These are phyloP conservation scores for Eremobia ochroleuca DNA, from an alignment of 2,888 invertebrate species.

Conservation along the genomic window DNA sequence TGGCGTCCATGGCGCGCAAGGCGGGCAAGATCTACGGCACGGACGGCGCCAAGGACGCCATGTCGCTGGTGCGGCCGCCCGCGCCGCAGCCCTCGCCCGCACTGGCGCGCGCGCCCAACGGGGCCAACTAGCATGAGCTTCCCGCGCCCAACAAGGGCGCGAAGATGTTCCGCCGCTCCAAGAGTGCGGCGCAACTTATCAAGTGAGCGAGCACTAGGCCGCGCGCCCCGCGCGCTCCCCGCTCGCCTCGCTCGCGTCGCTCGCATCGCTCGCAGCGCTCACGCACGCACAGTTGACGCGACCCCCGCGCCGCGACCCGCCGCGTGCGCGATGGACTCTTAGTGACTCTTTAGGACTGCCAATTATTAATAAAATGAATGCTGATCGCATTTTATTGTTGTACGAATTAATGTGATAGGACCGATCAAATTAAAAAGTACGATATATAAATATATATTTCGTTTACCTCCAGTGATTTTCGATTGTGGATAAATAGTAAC, in stretches of 20 bases:
- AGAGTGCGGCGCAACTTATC: conserved; percentile 90
- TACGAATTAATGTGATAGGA: conserved; percentile 87
- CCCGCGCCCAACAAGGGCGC: conserved; percentile 88
- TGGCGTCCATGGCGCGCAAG: conserved; percentile 99
- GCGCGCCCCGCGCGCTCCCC: conserved; percentile 6
- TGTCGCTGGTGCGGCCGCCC: conserved; percentile 88
- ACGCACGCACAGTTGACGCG: conserved; percentile 43
- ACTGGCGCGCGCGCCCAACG: conserved; percentile 86
- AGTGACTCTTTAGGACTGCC: conserved; percentile 86
- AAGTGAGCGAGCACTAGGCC: conserved; percentile 78
- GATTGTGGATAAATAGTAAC: conserved; percentile 79
- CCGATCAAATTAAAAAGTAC: conserved; percentile 79
- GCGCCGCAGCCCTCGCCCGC: conserved; percentile 85
- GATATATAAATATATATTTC: conserved; percentile 80
- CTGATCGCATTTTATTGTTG: conserved; percentile 84
- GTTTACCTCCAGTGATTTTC: conserved; percentile 79
- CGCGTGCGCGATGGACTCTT: conserved; percentile 52
- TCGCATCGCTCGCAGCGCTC: conserved; percentile 28
- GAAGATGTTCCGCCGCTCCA: conserved; percentile 91
- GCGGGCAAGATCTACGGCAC: conserved; percentile 99
- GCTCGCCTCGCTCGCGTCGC: conserved; percentile 18
- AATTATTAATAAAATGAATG: conserved; percentile 84
- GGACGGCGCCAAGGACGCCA: conserved; percentile 87
- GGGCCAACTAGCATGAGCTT: conserved; percentile 89
- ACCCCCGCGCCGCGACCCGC: conserved; percentile 34